These are phyloP conservation scores for Phocides pigmalion DNA, from an alignment of 1,140 invertebrate genomes.

Conservation along the genomic window DNA sequence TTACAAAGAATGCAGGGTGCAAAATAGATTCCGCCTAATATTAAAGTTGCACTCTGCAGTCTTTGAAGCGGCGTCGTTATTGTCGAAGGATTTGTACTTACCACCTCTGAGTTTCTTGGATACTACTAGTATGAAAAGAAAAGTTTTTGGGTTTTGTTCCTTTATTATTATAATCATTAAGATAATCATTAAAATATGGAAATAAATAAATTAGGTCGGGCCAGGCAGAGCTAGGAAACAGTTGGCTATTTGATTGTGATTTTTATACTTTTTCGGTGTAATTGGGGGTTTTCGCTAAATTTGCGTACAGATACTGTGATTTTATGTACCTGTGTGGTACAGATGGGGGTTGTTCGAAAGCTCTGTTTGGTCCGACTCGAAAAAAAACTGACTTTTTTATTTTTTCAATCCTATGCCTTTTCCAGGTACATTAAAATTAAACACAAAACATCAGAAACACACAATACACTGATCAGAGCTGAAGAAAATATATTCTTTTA, in stretches of 20 bases:
- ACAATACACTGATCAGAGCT: no score
- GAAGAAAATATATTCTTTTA: no score
- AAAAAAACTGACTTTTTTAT: conserved; percentile 63
- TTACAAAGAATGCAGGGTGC: conserved; percentile 75
- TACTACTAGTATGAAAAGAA: conserved; percentile 74
- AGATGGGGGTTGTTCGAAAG: conserved; percentile 55
- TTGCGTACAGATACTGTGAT: conserved; percentile 77
- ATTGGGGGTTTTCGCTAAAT: conserved; percentile 60
- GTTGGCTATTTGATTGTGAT: conserved; percentile 74
- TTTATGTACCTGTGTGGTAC: conserved; percentile 76
- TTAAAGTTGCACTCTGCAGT: conserved; percentile 76
- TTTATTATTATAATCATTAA: conserved; percentile 83
- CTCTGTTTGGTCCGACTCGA: conserved; percentile 65
- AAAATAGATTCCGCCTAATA: conserved; percentile 81
- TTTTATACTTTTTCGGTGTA: conserved; percentile 75
- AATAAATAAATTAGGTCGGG: conserved; percentile 71
- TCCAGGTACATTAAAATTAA: neutral
- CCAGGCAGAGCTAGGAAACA: conserved; percentile 60
- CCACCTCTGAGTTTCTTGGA: conserved; percentile 67
- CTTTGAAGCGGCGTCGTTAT: conserved; percentile 71
- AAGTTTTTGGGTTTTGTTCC: conserved; percentile 84
- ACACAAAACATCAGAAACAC: no score
- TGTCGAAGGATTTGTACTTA: conserved; percentile 73
- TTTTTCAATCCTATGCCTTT: conserved; percentile 36
- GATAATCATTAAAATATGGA: conserved; percentile 79